Evolutionary conservation across 2,113 vertebrate genomes (phyloP), one percentile per base, ranked within the genome.

Genomic region (Ellobius talpinus): DNA sequence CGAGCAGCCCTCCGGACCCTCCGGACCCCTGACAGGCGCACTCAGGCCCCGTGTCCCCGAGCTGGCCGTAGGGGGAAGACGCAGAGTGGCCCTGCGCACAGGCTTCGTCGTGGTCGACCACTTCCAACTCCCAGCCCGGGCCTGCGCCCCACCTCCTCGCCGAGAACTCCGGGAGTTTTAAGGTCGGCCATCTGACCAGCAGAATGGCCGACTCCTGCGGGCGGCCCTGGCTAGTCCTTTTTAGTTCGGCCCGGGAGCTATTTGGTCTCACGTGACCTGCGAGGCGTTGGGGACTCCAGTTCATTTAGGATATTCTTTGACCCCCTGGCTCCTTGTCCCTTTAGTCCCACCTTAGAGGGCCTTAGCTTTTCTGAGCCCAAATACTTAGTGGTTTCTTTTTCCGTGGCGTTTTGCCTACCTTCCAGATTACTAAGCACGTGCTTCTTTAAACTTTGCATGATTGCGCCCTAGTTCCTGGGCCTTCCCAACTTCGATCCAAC

Each of bases 111-210:
- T 1, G 19, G 65, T 21, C 19, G 84, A 21, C 45, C 45, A 29
- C 70, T 73, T 82, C 1, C 58, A 50, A 1, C 52, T 65, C 8
- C 50, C 73, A 61, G 3, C 3, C 4, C 16, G 29, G 39, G 24
- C 7, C 52, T 33, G 39, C 17, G 31, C 45, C 94, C 63, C 52
- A 50, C 33, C 82, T 24, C 26, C 17, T 31, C n/a, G 1, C 33
- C 12, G n/a, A 3, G 3, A 26, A 2, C 29, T 47, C 61, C 33
- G 0, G 42, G 78, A 17, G 45, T 29, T 65, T 63, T 36, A 2
- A 11, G 42, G 17, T 10, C 11, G 19, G 21, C 31, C 29, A 19
- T 16, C 29, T 2, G 70, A 17, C 4, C 2, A 23, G 63, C 55
- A 0, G 91, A 17, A 26, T 2, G 58, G n/a, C 23, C 0, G 42